These are phyloP conservation scores for Neoascia interrupta DNA, from an alignment of 2,888 invertebrate genomes.

Conservation along the genomic window DNA sequence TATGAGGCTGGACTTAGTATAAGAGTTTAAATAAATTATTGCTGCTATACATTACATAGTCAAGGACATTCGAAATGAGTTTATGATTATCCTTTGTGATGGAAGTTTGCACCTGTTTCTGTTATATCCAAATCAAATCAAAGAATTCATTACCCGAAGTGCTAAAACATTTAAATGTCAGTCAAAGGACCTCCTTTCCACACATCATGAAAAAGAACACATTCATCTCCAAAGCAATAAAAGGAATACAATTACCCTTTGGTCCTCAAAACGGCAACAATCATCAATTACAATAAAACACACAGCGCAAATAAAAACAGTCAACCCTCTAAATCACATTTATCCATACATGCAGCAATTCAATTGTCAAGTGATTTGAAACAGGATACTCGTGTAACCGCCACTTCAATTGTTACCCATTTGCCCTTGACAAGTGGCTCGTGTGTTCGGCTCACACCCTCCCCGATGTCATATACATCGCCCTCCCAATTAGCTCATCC, in stretches of 20 bases:
- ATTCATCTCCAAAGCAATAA: too few species aligned
- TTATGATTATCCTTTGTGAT: too few species aligned
- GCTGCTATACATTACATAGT: too few species aligned
- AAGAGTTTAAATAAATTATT: conserved; percentile 31
- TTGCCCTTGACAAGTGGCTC: conserved; percentile 49
- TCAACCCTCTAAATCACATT: conserved; percentile 65
- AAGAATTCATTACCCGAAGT: too few species aligned
- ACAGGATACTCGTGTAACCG: conserved; percentile 79
- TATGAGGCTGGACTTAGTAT: conserved; percentile 50
- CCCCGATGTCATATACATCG: conserved; percentile 3
- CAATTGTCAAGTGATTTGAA: conserved; percentile 77
- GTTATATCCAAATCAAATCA: too few species aligned
- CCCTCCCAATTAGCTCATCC: conserved; percentile 67
- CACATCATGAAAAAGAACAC: too few species aligned
- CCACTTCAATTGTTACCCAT: conserved; percentile 64
- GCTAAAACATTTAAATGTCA: too few species aligned
- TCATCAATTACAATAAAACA: conserved; percentile 59
- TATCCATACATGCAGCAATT: conserved; percentile 69
- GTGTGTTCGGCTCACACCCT: conserved; percentile 18
- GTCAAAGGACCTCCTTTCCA: too few species aligned
- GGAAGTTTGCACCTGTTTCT: too few species aligned
- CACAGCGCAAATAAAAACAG: conserved; percentile 44
- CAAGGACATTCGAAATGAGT: too few species aligned
- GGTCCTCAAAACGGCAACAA: conserved; percentile 55
- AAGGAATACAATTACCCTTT: conserved; percentile 59